These are phyloP conservation scores for Zoroaster sp. DNA, from an alignment of 53 echinoderm and acorn worm genomes.

Conservation along the genomic window DNA sequence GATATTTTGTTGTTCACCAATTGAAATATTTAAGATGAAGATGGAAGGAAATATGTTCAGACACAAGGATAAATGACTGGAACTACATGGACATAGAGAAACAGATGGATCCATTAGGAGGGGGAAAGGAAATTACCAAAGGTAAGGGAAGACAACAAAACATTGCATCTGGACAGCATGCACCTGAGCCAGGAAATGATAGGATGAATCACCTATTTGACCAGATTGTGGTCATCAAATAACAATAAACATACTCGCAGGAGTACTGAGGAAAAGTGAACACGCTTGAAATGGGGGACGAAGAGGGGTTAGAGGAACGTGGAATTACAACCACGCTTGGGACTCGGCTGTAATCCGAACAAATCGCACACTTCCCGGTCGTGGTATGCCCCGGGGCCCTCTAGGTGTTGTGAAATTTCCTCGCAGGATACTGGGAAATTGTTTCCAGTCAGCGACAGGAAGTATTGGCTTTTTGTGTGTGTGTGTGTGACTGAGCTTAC, in stretches of 20 bases:
- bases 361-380: constrained; percentile 51
- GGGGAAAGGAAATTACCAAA: not conserved
- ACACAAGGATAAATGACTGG: not conserved
- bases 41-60: not conserved
- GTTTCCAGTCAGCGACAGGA: constrained; percentile 43
- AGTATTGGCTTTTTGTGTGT: constrained; percentile 50
- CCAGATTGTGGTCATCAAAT: not conserved
- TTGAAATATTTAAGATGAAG: too few species aligned
- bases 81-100: not conserved
- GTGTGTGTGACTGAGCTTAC: constrained; percentile 20
- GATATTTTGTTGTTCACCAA: too few species aligned
- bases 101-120: not conserved
- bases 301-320: constrained; percentile 11
- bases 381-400: constrained; percentile 24
- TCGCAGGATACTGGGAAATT: constrained; percentile 46
- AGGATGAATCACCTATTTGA: constrained; percentile 5
- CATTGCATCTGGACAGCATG: constrained; percentile 5
- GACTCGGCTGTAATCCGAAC: constrained; percentile 40
- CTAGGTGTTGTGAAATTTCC: constrained; percentile 53
- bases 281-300: not conserved
- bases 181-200: not conserved
- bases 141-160: not conserved
- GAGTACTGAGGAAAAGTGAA: not conserved
- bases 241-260: not conserved
- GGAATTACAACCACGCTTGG: constrained; percentile 22